Base-by-base conservation (phyloP, 2,113 vertebrate species). In the Pangasianodon hypophthalmus region DNA sequence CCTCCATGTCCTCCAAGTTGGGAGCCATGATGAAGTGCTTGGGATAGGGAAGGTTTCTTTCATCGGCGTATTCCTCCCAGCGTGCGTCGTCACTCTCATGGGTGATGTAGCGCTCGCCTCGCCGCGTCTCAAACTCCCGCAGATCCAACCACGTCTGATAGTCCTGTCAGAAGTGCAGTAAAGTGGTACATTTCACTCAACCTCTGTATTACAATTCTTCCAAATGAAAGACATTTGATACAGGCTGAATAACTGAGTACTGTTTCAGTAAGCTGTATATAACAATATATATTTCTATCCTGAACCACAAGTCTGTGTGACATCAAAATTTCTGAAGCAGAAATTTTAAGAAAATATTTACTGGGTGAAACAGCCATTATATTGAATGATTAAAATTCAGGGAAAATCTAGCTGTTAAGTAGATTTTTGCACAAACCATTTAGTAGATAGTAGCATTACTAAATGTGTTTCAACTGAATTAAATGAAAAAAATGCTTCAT, bases 141-240 rank as follows among this genome's bases (percentile, higher is more conserved):
- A 99, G 97, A 93, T 99, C 98, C 93, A 99, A 95, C 98, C 98
- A 99, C 0, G 98, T 99, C 94, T 98, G 98, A 93, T 99, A 99
- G 95, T 99, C 98, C 98, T 99, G 94, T 67, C 48, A 64, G 75
- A 86, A 58, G 19, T 2, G 54, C 54, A 60, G n/a, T 5, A 60
- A 44, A 62, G 21, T 16, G 10, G 18, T 29, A 62, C 37, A 46
- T 6, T 48, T 37, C 50, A 37, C 6, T 83, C n/a, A 83, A 21
- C 58, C n/a, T 81, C 29, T 32, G 26, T 16, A 18, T 81, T 54
- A 54, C 75, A 75, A 75, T 46, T 75, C 37, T 24, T 3, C 16
- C 46, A 8, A 81, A 77, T 77, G 2, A 71, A 41, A 41, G 14
- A 77, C 73, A 77, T 46, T 26, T 77, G 19, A 77, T 6, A 37